Evolutionary conservation across 2,888 invertebrate species (phyloP).

Genomic region (Elmis aenea): DNA sequence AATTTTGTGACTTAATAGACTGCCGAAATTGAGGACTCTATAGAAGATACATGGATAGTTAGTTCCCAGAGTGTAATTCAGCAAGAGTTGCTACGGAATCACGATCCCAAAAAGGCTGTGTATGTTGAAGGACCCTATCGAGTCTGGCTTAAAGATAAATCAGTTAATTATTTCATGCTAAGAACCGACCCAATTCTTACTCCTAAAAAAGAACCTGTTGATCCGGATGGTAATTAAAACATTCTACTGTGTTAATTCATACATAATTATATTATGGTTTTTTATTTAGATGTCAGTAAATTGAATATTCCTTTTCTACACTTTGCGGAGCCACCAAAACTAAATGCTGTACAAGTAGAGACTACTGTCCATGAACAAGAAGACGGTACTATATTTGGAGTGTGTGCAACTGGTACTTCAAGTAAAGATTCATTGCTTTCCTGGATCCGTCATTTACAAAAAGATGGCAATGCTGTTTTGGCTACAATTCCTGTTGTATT

Average conservation of each 20-base stretch:
- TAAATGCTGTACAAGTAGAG: too few relatives aligned
- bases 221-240: slow-evolving; percentile 59
- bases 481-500: slow-evolving; percentile 79
- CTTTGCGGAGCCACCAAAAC: too few relatives aligned
- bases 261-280: slow-evolving; percentile 3
- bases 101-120: slow-evolving; percentile 58
- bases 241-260: background rate
- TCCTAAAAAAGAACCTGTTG: slow-evolving; percentile 50
- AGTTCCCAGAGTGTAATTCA: slow-evolving; percentile 80
- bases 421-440: slow-evolving; percentile 88
- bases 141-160: slow-evolving; percentile 70
- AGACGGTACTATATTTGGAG: slow-evolving; percentile 81
- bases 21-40: slow-evolving; percentile 64
- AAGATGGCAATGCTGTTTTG: slow-evolving; percentile 67
- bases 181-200: slow-evolving; percentile 62
- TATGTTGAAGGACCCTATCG: slow-evolving; percentile 81
- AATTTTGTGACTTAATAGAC: slow-evolving; percentile 47
- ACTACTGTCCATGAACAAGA: slow-evolving; percentile 86
- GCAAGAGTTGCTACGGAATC: slow-evolving; percentile 61
- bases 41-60: slow-evolving; percentile 90
- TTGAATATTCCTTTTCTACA: slow-evolving; percentile 58
- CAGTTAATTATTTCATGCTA: slow-evolving; percentile 79
- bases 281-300: slow-evolving; percentile 64
- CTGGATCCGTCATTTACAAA: slow-evolving; percentile 80
- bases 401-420: slow-evolving; percentile 89